Evolutionary conservation across 2,797 vertebrate species (phyloP).

Genomic region (Acanthurus leucopareius): DNA sequence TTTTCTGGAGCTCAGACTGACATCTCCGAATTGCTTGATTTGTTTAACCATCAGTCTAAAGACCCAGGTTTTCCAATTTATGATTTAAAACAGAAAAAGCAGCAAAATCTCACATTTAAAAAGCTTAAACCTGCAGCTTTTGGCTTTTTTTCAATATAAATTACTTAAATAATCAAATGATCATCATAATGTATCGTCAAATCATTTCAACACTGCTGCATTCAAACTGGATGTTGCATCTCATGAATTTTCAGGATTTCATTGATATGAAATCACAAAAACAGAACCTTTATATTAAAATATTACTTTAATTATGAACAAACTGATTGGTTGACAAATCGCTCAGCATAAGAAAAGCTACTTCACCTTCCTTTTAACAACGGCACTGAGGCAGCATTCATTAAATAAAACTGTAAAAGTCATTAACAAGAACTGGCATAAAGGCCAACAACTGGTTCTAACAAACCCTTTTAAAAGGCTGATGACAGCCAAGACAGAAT

Average conservation of each 20-base stretch:
- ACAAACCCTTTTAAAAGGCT: slow-evolving; percentile 45
- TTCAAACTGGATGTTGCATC: not conserved
- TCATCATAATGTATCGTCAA: too few relatives aligned
- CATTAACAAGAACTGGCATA: slow-evolving; percentile 16
- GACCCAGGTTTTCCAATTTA: not conserved
- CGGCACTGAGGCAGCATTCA: slow-evolving; percentile 48
- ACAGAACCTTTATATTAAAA: slow-evolving; percentile 60
- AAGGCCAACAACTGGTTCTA: slow-evolving; percentile 1
- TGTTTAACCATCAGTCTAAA: not conserved
- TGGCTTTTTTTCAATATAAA: not conserved
- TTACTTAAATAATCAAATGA: too few relatives aligned
- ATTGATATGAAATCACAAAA: slow-evolving; percentile 4
- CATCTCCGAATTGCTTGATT: not conserved
- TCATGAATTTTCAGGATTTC: not conserved
- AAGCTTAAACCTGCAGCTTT: not conserved
- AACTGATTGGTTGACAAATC: slow-evolving; percentile 30
- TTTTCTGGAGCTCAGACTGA: not conserved
- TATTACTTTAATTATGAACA: slow-evolving; percentile 71
- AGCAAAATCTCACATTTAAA: not conserved
- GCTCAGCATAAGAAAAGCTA: slow-evolving; percentile 38
- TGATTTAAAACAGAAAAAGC: not conserved
- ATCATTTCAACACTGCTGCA: too few relatives aligned
- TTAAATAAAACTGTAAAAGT: slow-evolving; percentile 69
- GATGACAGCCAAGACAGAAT: slow-evolving; percentile 59
- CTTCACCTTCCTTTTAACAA: slow-evolving; percentile 34